Conservation (phyloP, 2,797 vertebrate genomes). For the Dermochelys coriacea region DNA sequence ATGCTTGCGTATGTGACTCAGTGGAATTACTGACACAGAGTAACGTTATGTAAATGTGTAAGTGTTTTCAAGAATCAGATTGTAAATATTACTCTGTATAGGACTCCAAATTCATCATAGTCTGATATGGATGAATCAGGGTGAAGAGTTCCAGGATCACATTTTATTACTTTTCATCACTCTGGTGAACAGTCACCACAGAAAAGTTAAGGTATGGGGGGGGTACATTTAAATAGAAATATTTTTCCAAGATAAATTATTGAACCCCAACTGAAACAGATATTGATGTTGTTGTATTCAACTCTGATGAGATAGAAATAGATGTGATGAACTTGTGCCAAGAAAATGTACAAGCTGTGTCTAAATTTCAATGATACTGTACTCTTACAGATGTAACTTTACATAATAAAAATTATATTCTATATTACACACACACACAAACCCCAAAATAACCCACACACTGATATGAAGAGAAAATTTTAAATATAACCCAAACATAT, state of each 20-base stretch:
- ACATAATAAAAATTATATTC: too few species aligned
- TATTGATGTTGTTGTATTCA: neutral
- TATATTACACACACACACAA: too few species aligned
- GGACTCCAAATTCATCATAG: constrained; percentile 30
- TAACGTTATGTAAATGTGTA: constrained; percentile 43
- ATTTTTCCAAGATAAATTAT: neutral
- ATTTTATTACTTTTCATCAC: neutral
- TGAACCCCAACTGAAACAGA: neutral
- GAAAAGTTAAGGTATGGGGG: neutral
- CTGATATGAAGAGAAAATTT: neutral
- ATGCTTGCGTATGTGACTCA: constrained; percentile 34
- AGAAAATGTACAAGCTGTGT: neutral
- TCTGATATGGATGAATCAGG: constrained; percentile 5
- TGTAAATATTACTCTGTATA: constrained; percentile 54
- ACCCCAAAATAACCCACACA: neutral
- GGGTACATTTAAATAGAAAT: neutral
- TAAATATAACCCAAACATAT: rapidly evolving
- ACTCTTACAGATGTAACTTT: too few species aligned
- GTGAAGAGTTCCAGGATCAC: neutral
- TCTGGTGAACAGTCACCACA: rapidly evolving
- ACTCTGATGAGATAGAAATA: neutral
- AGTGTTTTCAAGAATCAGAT: constrained; percentile 52
- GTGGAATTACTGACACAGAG: neutral
- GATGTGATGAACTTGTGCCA: neutral
- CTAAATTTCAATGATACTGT: neutral